Conservation (phyloP, 2,797 vertebrate genomes). For the Leuciscus waleckii region DNA sequence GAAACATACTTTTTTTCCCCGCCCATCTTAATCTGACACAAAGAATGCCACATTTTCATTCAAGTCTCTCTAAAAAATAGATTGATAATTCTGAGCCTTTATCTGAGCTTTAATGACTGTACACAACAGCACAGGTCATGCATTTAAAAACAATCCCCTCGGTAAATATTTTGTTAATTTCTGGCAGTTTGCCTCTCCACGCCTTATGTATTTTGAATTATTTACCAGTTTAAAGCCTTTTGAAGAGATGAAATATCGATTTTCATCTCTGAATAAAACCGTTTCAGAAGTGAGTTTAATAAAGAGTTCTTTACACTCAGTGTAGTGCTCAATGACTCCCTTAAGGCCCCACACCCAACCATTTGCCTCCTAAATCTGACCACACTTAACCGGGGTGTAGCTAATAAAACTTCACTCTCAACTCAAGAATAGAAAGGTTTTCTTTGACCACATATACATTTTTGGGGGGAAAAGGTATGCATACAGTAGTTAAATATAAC, state of each 20-base stretch:
- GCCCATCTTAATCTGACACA: background rate
- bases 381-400: conserved; percentile 1
- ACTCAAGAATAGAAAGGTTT: conserved; percentile 5
- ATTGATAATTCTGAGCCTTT: conserved; percentile 49
- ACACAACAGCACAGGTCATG: conserved; percentile 38
- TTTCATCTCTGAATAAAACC: conserved; percentile 58
- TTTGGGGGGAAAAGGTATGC: fast-evolving
- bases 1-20: background rate
- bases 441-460: background rate
- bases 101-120: conserved; percentile 50
- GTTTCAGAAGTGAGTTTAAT: conserved; percentile 55
- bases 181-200: conserved; percentile 28
- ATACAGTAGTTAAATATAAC: background rate
- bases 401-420: background rate
- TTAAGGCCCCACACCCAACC: conserved; percentile 35
- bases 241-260: conserved; percentile 66
- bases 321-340: conserved; percentile 51
- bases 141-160: conserved; percentile 49
- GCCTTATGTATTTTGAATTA: conserved; percentile 59
- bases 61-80: conserved; percentile 28
- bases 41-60: conserved; percentile 17
- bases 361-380: conserved; percentile 36
- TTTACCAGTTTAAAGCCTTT: conserved; percentile 54
- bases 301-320: conserved; percentile 54
- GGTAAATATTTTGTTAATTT: conserved; percentile 58